Percentiles rank a stretch among this genome's conserved stretches.
Conservation (phyloP, 2,797 vertebrate species). For the Sebastes aleutianus region DNA sequence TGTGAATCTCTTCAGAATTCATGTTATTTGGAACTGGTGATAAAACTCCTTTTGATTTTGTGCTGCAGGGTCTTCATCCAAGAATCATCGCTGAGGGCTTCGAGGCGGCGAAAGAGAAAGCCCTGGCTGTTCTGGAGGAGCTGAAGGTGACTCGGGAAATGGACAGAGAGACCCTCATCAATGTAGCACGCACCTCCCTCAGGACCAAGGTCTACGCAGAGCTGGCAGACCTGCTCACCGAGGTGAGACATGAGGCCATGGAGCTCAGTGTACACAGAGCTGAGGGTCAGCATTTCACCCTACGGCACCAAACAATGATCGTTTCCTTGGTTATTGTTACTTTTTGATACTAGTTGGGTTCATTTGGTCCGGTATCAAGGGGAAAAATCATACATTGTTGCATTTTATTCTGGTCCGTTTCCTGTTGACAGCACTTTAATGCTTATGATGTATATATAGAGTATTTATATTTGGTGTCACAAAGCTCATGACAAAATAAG, state of each 20-base stretch:
- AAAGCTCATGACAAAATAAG: no score
- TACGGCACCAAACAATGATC: accelerated
- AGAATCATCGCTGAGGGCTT: slow-evolving; percentile 96
- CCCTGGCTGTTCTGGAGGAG: slow-evolving; percentile 90
- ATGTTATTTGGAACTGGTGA: not conserved
- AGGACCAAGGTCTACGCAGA: slow-evolving; percentile 94
- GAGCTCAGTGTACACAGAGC: not conserved
- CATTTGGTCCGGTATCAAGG: no score
- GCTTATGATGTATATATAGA: no score
- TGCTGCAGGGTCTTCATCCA: slow-evolving; percentile 91
- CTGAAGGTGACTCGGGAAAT: slow-evolving; percentile 89
- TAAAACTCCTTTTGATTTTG: not conserved
- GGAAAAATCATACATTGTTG: no score
- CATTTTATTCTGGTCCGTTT: no score
- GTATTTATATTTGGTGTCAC: no score
- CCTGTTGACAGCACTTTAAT: no score
- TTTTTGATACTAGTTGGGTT: not conserved
- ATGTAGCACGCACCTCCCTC: slow-evolving; percentile 94
- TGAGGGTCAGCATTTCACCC: not conserved
- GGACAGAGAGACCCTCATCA: slow-evolving; percentile 90
- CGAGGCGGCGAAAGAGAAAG: slow-evolving; percentile 93
- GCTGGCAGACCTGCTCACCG: slow-evolving; percentile 94
- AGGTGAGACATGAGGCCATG: slow-evolving; percentile 82
- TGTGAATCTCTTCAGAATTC: not conserved
- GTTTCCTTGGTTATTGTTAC: not conserved